phyloP scores from a whole-genome alignment of 2,888 invertebrate species.

The Drosophila atroscutellata region DNA sequence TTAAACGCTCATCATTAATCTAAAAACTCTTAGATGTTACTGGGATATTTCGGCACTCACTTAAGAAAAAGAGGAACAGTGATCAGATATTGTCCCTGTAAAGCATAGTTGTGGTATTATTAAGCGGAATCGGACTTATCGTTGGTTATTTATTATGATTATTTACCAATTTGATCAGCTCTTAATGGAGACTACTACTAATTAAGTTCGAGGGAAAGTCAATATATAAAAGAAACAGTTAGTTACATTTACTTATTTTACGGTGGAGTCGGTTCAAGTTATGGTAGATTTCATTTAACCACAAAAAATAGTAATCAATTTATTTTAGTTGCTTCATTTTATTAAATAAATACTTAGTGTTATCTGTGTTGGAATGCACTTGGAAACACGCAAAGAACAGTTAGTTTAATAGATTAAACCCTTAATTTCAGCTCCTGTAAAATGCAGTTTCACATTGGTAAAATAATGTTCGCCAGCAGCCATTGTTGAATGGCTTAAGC shows the following conservation, averaged over 20 bases:
- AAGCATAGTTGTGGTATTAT: neutral
- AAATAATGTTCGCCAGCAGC: constrained; percentile 11
- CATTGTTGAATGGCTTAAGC: constrained; percentile 24
- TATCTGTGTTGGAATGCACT: neutral
- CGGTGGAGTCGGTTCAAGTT: neutral
- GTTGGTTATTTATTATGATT: neutral
- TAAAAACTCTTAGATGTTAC: neutral
- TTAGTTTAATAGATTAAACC: neutral
- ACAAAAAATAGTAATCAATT: neutral
- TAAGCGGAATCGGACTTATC: neutral
- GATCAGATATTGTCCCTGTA: neutral
- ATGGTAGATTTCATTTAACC: neutral
- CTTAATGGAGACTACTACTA: neutral
- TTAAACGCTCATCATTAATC: neutral
- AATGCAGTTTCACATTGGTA: neutral
- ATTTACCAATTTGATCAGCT: neutral
- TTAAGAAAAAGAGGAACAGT: neutral
- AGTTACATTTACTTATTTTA: neutral
- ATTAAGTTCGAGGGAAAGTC: neutral
- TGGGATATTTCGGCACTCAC: neutral
- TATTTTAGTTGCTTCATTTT: neutral
- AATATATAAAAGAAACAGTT: neutral
- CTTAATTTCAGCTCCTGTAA: neutral
- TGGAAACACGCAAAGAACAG: neutral
- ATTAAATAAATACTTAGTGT: neutral